These are phyloP conservation scores for Drosophila mayri DNA, from an alignment of 1,140 invertebrate species.

Conservation along the genomic window DNA sequence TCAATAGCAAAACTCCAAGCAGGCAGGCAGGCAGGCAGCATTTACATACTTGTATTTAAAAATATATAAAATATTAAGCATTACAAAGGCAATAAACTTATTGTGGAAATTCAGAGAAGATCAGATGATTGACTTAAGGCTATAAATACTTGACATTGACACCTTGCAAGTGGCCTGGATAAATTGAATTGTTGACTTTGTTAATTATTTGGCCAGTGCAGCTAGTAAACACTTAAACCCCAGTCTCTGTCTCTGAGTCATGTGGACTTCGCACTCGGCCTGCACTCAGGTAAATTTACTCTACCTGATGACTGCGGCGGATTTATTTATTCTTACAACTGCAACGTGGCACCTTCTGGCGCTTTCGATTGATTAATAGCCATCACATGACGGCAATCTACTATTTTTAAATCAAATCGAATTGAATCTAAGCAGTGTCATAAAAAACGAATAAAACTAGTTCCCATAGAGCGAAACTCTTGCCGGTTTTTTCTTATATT, in stretches of 20 bases:
- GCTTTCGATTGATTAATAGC: constrained; percentile 22
- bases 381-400: constrained; percentile 47
- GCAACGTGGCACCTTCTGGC: constrained; percentile 32
- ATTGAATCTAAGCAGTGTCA: constrained; percentile 28
- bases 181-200: constrained; percentile 42
- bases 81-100: not conserved
- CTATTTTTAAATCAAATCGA: constrained; percentile 51
- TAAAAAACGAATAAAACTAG: constrained; percentile 55
- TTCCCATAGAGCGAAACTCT: constrained; percentile 44
- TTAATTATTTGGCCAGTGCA: constrained; percentile 52
- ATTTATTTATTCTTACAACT: constrained; percentile 27
- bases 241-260: constrained; percentile 35
- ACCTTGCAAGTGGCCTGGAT: constrained; percentile 56
- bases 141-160: constrained; percentile 60
- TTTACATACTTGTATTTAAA: constrained; percentile 9
- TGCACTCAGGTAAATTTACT: constrained; percentile 26
- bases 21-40: not conserved
- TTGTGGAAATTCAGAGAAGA: constrained; percentile 2
- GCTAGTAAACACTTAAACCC: constrained; percentile 30
- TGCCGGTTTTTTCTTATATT: constrained; percentile 8
- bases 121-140: constrained; percentile 25
- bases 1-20: constrained; percentile 26
- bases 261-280: not conserved
- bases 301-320: constrained; percentile 4
- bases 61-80: constrained; percentile 1